Base-by-base conservation (phyloP, 2,113 vertebrate genomes). In the Erpornis zantholeuca region DNA sequence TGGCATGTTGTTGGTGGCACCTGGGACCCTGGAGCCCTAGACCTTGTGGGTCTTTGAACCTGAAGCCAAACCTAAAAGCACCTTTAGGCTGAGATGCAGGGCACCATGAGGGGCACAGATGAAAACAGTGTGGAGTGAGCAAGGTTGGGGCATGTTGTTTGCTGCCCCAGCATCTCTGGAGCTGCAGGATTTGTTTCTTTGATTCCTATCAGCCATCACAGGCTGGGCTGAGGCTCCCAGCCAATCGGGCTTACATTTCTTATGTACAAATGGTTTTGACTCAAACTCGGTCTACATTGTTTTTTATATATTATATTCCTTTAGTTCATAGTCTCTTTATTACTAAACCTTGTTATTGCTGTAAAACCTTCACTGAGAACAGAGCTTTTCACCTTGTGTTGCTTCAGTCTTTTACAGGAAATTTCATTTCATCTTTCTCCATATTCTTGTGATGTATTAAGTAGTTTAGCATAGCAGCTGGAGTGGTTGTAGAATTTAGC, bases 251-350 rank as follows among this genome's bases (percentile, higher is more conserved):
- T 75, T 21, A 14, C 1, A 15, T 35, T 69, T 40, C 35, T 69
- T 12, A 10, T 16, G 21, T 23, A 42, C 14, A 63, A 49, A 12
- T 3, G 5, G 3, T 6, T 54, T 82, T 33, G 54, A 76, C 28
- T 76, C 15, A 42, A 69, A 54, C 25, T 40, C 6, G 0, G 4
- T 28, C 54, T 45, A 3, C 4, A 36, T 38, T 57, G 5, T 1
- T 63, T 85, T 85, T 38, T 33, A 14, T 20, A 10, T n/a, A 35
- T 33, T 27, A 11, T 7, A 1, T n/a, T 86, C n/a, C 18, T 63
- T 22, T 4, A 56, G 6, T 36, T 61, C 19, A 3, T 22, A 71
- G 19, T 9, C 7, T 21, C 75, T 68, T 42, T 47, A 66, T 36
- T 71, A 36, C 17, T 72, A 52, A 27, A 16, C 1, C 15, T 33